Evolutionary conservation across 1,140 invertebrate genomes (phyloP), one percentile per base, ranked within the genome.

Genomic region (Musca domestica): DNA sequence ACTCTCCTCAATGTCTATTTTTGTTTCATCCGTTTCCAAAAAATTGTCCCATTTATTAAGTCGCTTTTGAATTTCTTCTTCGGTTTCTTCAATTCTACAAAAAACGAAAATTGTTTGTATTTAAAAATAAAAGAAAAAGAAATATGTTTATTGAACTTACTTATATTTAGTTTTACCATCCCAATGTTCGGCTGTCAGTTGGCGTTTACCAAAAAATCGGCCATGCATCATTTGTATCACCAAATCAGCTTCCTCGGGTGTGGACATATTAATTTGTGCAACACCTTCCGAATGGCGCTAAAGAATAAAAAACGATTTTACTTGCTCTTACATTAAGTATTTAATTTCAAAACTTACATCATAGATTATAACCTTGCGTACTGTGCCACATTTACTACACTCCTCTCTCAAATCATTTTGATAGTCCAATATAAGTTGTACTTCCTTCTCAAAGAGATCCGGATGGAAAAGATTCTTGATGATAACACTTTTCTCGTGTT

Each of bases 81-180:
- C 95, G 0, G 96, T 95, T 84, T 99, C 97, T 66, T 88, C 85
- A 73, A 97, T 88, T 79, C 91, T 88, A 68, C 51, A 73, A 64
- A 14, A 0, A 52, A n/a, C 12, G 7, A 23, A 63, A 17, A 14
- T 0, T 48, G 6, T 14, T 20, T 9, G 10, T 12, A 41, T 6
- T 14, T 34, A 9, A 48, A 64, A 64, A 47, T 0, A 17, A 22
- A 41, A 34, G 23, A 17, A 41, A 3, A 20, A 10, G 23, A 27
- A 19, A 65, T 5, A 15, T 49, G 19, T 27, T 41, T 1, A 6
- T 67, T 46, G 67, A 51, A 78, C 86, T 81, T 71, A 89, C 87
- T 89, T 94, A 83, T 92, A 98, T 82, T 96, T 98, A 0, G 94
- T 96, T 80, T 91, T 92, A 6, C 98, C 98, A 85, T 99, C 96